Percentiles rank a stretch among this genome's conserved stretches.
These are phyloP conservation scores for Pteromalus puparum DNA, from an alignment of 1,140 invertebrate species.

Conservation along the genomic window DNA sequence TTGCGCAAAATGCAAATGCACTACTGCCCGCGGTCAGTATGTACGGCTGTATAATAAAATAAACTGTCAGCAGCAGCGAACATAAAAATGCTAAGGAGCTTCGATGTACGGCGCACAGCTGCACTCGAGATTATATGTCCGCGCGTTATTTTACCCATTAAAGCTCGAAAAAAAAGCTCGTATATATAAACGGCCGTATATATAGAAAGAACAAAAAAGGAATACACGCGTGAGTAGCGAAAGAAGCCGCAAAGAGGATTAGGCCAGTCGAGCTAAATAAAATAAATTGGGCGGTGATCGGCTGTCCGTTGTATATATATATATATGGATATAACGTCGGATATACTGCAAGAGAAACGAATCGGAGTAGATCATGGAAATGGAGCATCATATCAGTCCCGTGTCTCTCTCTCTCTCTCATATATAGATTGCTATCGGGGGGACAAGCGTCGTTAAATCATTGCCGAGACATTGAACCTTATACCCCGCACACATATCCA, in stretches of 20 bases:
- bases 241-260: neutral
- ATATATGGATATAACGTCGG: too few species aligned
- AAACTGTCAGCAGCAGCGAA: slow-evolving; percentile 44
- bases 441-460: slow-evolving; percentile 46
- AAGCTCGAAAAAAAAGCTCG: neutral
- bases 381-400: neutral
- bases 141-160: neutral
- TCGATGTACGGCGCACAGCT: neutral
- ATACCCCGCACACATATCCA: too few species aligned
- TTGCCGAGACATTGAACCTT: slow-evolving; percentile 51
- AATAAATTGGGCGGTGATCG: neutral
- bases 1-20: neutral
- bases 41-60: slow-evolving; percentile 38
- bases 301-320: too few species aligned
- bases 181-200: too few species aligned
- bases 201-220: neutral
- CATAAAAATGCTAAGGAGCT: slow-evolving; percentile 53
- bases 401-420: neutral
- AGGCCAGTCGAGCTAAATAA: neutral
- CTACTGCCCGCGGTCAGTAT: too few species aligned
- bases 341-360: neutral
- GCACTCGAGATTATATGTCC: neutral
- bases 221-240: neutral
- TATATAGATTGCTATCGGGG: slow-evolving; percentile 27
- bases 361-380: slow-evolving; percentile 29